These are phyloP conservation scores for Laticauda colubrina DNA, from an alignment of 2,113 vertebrate species.

Conservation along the genomic window DNA sequence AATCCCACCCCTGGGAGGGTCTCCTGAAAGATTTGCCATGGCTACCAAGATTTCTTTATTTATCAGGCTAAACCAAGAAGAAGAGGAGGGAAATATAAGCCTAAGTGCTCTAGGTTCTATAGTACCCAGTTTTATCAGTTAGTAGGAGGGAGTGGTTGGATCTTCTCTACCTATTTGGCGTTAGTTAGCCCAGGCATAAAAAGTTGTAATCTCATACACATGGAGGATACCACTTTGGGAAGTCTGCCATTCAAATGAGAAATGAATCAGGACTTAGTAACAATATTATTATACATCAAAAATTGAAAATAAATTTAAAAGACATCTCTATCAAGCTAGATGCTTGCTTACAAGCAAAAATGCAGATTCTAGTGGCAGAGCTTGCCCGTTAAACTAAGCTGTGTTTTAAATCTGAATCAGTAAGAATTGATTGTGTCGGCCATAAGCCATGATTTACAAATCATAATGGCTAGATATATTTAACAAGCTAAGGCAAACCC, in stretches of 20 bases:
- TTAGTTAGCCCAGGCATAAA: neutral
- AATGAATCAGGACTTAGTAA: neutral
- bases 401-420: neutral
- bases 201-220: neutral
- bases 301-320: slow-evolving; percentile 4
- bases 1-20: no score
- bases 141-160: neutral
- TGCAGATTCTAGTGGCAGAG: neutral
- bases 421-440: neutral
- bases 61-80: neutral
- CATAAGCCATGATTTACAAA: neutral
- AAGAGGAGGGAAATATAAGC: neutral
- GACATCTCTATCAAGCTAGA: neutral
- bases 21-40: neutral
- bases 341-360: neutral
- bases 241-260: neutral
- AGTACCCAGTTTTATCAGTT: neutral
- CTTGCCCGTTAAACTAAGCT: neutral
- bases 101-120: neutral
- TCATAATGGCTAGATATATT: neutral
- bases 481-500: neutral
- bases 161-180: neutral
- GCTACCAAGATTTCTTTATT: neutral
- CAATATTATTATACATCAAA: neutral
- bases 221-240: neutral